Evolutionary conservation across 2,888 invertebrate genomes (phyloP), one percentile per base, ranked within the genome.

Genomic region (Macrostomum cliftonense): DNA sequence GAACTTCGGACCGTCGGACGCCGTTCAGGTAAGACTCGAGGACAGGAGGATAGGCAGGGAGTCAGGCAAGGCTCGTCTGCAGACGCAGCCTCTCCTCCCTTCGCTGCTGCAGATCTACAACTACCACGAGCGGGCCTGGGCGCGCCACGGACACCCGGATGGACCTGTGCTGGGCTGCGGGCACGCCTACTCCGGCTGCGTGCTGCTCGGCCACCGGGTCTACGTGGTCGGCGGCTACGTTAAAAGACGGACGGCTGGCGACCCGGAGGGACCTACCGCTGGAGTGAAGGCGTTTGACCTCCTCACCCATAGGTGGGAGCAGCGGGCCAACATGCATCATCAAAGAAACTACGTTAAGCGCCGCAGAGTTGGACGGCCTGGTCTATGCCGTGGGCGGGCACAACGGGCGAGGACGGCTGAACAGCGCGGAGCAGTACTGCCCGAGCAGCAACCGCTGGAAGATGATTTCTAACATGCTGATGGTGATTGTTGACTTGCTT

Each of bases 341-440:
- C 63, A 65, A 37, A 60, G 74, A 2, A 74, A 73, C 53, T 74
- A 65, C 55, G 82, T 84, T n/a, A 55, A 81, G 81, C 65, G 80
- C 80, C 62, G 63, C 61, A 2, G 56, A 55, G 7, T 52, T 63
- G 11, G 59, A 61, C 19, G 63, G 60, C 0, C 53, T 53, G 17
- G 61, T 72, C 42, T 73, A 71, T 56, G 71, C 69, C 1, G 63
- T 63, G 44, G 68, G 68, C 0, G 50, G 50, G 20, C 50, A 51
- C 28, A 50, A 50, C 17, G 50, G 50, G 12, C 4, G 21, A 9
- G 14, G 16, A 9, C 17, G 50, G 7, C 19, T 50, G n/a, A 50
- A 21, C 37, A 50, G 47, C 4, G 50, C 42, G 4, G 50, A 50
- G 42, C n/a, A 20, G 16, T 50, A 50, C 19, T 46, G 42, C 39